Conservation (phyloP, 2,113 vertebrate genomes). For the Heliornis fulica region DNA sequence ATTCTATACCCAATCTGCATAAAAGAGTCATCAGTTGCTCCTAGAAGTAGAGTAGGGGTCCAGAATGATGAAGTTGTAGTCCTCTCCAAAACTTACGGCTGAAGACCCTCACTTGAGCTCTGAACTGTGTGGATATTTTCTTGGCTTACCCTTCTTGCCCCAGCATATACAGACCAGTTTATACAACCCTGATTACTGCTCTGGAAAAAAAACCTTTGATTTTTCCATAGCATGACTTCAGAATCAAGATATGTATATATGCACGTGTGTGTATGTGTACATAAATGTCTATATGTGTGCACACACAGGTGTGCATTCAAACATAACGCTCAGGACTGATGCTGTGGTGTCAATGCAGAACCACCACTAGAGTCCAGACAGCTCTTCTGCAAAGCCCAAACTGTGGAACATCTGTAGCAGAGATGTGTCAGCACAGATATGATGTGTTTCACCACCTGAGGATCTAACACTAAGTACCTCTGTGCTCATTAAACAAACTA, state of each 20-base stretch:
- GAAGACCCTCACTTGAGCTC: background rate
- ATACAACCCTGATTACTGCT: background rate
- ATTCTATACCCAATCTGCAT: background rate
- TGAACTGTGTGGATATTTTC: background rate
- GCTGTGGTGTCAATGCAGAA: background rate
- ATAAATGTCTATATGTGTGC: rapidly evolving
- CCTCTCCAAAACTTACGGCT: background rate
- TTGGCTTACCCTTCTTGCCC: background rate
- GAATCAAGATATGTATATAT: background rate
- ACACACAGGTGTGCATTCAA: no score
- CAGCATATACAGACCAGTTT: background rate
- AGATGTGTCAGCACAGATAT: background rate
- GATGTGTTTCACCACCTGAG: background rate
- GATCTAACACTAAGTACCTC: background rate
- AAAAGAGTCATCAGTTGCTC: background rate
- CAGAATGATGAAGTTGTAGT: background rate
- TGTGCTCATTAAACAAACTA: background rate
- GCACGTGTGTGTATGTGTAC: rapidly evolving
- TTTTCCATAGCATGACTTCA: background rate
- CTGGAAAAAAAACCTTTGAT: background rate
- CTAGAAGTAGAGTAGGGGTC: background rate
- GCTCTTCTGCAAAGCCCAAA: background rate
- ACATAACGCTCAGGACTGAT: rapidly evolving
- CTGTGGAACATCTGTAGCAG: background rate
- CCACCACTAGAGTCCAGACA: background rate